These are phyloP conservation scores for Gymnorhina tibicen DNA, from an alignment of 2,113 vertebrate genomes.

Conservation along the genomic window DNA sequence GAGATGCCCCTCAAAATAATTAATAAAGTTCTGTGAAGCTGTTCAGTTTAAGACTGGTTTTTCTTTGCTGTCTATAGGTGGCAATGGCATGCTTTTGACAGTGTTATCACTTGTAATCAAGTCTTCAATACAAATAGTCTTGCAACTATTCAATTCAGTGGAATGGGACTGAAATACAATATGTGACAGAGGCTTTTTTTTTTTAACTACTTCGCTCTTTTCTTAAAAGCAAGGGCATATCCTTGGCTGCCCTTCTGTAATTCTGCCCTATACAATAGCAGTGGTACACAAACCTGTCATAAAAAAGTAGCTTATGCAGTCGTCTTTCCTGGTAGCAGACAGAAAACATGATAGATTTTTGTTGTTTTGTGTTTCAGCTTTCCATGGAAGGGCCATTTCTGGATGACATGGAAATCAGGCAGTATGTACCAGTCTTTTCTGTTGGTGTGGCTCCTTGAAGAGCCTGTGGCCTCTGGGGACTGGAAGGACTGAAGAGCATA, in stretches of 20 bases:
- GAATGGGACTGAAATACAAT: conserved; percentile 9
- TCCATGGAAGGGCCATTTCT: not conserved
- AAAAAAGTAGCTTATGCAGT: not conserved
- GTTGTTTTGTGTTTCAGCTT: not conserved
- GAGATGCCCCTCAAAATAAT: not conserved
- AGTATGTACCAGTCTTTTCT: not conserved
- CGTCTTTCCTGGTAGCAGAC: not conserved
- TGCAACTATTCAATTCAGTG: not conserved
- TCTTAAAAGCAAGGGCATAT: not conserved
- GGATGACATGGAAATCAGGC: fast-evolving
- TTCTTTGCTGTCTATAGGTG: conserved; percentile 18
- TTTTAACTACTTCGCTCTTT: not conserved
- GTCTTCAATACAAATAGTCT: not conserved
- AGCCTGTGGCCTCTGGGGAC: not conserved
- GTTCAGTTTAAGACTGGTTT: not conserved
- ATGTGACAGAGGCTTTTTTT: not conserved
- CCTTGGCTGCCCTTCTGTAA: not conserved
- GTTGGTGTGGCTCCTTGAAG: fast-evolving
- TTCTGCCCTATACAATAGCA: not conserved
- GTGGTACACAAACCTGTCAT: not conserved
- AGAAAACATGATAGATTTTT: not conserved
- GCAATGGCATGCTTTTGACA: conserved; percentile 22
- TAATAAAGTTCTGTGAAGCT: not conserved
- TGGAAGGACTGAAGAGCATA: not conserved
- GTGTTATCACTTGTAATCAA: not conserved